phyloP scores from a whole-genome alignment of 1,140 invertebrate genomes.

The Oppia nitens region DNA sequence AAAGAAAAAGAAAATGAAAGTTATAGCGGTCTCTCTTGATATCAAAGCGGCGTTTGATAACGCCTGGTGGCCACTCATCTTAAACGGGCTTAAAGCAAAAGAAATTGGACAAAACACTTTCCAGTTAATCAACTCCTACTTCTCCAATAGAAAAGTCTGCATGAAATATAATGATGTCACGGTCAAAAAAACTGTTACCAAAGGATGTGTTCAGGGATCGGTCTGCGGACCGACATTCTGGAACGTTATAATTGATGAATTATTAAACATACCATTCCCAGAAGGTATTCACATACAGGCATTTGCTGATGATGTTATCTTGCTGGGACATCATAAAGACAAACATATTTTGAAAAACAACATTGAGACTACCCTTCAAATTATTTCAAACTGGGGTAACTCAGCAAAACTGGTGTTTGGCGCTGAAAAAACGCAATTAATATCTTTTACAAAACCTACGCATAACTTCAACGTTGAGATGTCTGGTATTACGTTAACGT shows the following conservation, averaged over 20 bases:
- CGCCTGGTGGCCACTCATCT: neutral
- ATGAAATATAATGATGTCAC: neutral
- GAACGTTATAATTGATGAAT: neutral
- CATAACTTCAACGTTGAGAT: neutral
- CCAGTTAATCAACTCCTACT: neutral
- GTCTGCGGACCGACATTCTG: neutral
- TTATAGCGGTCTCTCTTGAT: neutral
- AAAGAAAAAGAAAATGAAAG: neutral
- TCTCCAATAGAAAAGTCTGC: neutral
- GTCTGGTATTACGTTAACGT: neutral
- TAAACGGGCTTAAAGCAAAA: neutral
- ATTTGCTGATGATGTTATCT: neutral
- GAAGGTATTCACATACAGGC: neutral
- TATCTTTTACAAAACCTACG: neutral
- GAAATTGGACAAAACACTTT: neutral
- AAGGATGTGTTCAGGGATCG: neutral
- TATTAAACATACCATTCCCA: neutral
- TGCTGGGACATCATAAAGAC: too few relatives aligned
- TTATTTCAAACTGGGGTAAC: neutral
- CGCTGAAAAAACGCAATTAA: neutral
- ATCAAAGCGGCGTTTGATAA: neutral
- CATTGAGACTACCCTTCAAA: neutral
- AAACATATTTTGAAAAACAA: neutral
- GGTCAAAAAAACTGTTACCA: neutral
- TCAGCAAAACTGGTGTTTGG: neutral